These are phyloP conservation scores for Phortica variegata DNA, from an alignment of 1,140 invertebrate genomes.

Conservation along the genomic window DNA sequence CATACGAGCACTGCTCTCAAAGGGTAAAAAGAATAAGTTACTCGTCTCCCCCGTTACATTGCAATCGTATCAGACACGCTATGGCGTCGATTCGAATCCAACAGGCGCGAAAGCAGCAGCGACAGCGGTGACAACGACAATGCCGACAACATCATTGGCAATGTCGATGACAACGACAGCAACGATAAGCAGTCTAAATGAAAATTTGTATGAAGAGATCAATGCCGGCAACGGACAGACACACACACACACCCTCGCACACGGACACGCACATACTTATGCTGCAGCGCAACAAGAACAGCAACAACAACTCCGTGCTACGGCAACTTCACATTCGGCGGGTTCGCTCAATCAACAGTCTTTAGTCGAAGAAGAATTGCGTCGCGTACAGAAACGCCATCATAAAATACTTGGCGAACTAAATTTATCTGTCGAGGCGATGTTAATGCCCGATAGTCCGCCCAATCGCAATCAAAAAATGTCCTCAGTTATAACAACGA, in stretches of 20 bases:
- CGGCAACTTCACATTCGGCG: constrained; percentile 39
- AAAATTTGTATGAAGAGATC: constrained; percentile 89
- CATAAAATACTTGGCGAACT: constrained; percentile 79
- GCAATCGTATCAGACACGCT: constrained; percentile 45
- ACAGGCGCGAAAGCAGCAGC: constrained; percentile 59
- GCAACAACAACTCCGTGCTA: constrained; percentile 18
- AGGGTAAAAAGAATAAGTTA: constrained; percentile 49
- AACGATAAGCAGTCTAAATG: constrained; percentile 66
- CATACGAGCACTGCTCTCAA: constrained; percentile 50
- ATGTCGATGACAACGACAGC: background rate
- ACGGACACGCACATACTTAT: too few relatives aligned
- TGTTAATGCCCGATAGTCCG: constrained; percentile 73
- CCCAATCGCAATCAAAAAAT: constrained; percentile 30
- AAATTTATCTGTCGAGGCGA: constrained; percentile 83
- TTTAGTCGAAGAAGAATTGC: constrained; percentile 77
- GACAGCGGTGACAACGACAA: background rate
- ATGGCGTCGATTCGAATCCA: constrained; percentile 24
- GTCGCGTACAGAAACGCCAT: constrained; percentile 74
- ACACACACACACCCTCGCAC: constrained; percentile 1
- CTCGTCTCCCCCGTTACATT: constrained; percentile 36
- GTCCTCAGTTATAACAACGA: background rate
- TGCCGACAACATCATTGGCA: background rate
- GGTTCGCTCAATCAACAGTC: constrained; percentile 64
- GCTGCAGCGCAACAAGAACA: constrained; percentile 4
- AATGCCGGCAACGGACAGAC: constrained; percentile 57